Conservation (phyloP, 2,797 vertebrate genomes). For the Chanos chanos region DNA sequence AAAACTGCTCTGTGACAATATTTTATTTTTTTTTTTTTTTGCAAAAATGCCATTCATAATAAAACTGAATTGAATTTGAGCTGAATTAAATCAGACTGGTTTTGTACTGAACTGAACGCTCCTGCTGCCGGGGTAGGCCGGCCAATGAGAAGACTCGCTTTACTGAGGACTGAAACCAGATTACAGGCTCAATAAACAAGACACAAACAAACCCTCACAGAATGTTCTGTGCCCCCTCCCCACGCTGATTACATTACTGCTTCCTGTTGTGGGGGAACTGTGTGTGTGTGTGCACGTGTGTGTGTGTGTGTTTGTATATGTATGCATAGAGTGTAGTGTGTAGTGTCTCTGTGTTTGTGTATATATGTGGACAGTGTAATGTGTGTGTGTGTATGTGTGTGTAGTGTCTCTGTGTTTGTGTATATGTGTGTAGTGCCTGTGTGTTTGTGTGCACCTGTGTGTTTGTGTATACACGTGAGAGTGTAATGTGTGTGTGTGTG, state of each 20-base stretch:
- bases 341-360: conserved; percentile 1
- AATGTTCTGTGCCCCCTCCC: background rate
- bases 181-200: conserved; percentile 15
- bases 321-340: background rate
- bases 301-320: too few species aligned
- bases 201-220: conserved; percentile 22
- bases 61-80: too few species aligned
- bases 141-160: too few species aligned
- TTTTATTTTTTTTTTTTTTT: too few species aligned
- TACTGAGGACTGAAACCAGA: conserved; percentile 14
- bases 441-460: conserved; percentile 22
- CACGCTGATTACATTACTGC: conserved; percentile 4
- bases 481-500: conserved; percentile 13
- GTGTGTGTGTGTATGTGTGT: background rate
- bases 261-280: conserved; percentile 24
- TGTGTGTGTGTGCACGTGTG: conserved; percentile 19
- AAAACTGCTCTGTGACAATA: too few species aligned
- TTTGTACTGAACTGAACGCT: too few species aligned
- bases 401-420: background rate
- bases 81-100: too few species aligned
- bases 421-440: background rate
- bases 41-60: too few species aligned
- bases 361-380: background rate
- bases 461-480: conserved; percentile 3
- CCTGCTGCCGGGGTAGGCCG: too few species aligned